These are phyloP conservation scores for Cryptocheilus praepositus DNA, from an alignment of 2,888 invertebrate species.

Conservation along the genomic window DNA sequence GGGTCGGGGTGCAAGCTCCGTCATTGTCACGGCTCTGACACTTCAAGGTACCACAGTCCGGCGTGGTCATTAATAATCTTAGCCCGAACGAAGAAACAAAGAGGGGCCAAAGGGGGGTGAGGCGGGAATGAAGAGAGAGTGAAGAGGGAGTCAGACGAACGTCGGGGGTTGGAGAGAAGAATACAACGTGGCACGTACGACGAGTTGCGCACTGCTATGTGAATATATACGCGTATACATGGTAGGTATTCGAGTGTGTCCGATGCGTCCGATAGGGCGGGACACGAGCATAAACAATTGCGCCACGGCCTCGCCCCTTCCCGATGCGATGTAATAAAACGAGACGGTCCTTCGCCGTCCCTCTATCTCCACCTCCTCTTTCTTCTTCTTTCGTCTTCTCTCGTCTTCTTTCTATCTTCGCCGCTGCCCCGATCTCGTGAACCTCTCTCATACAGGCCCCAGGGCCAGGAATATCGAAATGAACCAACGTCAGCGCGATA, in stretches of 20 bases:
- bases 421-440: conserved; percentile 8
- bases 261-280: conserved; percentile 73
- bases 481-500: conserved; percentile 60
- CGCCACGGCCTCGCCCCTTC: conserved; percentile 71
- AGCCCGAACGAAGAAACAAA: conserved; percentile 57
- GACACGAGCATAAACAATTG: conserved; percentile 74
- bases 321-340: conserved; percentile 67
- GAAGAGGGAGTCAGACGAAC: background rate
- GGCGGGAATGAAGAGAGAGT: conserved; percentile 19
- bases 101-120: conserved; percentile 22
- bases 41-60: conserved; percentile 40
- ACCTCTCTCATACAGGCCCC: conserved; percentile 35
- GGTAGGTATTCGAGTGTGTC: conserved; percentile 56
- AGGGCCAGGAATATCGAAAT: conserved; percentile 59
- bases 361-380: conserved; percentile 14
- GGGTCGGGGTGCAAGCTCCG: conserved; percentile 55
- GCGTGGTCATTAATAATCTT: conserved; percentile 60
- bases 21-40: conserved; percentile 60
- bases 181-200: conserved; percentile 22
- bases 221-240: conserved; percentile 35
- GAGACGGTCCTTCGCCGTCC: conserved; percentile 46
- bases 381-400: background rate
- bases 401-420: conserved; percentile 9
- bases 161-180: conserved; percentile 20
- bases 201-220: conserved; percentile 1